Percentiles rank a stretch among this genome's conserved stretches.
Evolutionary conservation across 2,113 vertebrate genomes (phyloP).

Genomic region (Rhagologus leucostigma): DNA sequence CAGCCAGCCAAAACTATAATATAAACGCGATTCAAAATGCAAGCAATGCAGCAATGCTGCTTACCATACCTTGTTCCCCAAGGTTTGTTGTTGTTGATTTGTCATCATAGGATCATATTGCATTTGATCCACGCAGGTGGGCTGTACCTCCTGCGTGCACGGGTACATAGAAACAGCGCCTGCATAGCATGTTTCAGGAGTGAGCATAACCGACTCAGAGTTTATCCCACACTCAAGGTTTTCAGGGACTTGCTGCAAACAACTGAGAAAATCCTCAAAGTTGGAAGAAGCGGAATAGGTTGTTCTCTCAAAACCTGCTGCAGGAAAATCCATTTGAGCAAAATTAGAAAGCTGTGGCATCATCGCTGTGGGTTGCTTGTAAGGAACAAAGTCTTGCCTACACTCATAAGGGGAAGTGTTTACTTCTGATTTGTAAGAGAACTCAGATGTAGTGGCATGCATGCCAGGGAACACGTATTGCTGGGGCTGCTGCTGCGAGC

Average conservation of each 20-base stretch:
- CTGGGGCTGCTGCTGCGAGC: conserved; percentile 64
- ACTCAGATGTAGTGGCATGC: conserved; percentile 40
- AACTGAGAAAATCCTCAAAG: conserved; percentile 75
- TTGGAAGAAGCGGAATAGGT: conserved; percentile 54
- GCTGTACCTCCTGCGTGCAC: conserved; percentile 61
- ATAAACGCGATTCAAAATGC: background rate
- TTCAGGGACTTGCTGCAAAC: conserved; percentile 71
- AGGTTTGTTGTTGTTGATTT: conserved; percentile 46
- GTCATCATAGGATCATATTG: conserved; percentile 35
- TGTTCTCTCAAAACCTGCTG: conserved; percentile 61
- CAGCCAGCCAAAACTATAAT: background rate
- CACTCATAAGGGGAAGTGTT: conserved; percentile 55
- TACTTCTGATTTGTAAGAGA: conserved; percentile 73
- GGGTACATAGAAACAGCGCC: conserved; percentile 76
- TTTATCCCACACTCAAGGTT: conserved; percentile 57
- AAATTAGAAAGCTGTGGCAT: conserved; percentile 56
- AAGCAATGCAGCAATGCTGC: background rate
- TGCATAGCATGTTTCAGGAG: conserved; percentile 68
- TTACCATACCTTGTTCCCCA: conserved; percentile 72
- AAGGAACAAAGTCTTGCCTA: conserved; percentile 68
- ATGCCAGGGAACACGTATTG: conserved; percentile 63
- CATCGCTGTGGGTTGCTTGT: conserved; percentile 31
- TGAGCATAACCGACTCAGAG: conserved; percentile 26
- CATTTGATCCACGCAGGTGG: conserved; percentile 31
- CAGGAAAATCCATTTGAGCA: conserved; percentile 66